phyloP scores from a whole-genome alignment of 2,888 invertebrate genomes.

The Sphecodes monilicornis region DNA sequence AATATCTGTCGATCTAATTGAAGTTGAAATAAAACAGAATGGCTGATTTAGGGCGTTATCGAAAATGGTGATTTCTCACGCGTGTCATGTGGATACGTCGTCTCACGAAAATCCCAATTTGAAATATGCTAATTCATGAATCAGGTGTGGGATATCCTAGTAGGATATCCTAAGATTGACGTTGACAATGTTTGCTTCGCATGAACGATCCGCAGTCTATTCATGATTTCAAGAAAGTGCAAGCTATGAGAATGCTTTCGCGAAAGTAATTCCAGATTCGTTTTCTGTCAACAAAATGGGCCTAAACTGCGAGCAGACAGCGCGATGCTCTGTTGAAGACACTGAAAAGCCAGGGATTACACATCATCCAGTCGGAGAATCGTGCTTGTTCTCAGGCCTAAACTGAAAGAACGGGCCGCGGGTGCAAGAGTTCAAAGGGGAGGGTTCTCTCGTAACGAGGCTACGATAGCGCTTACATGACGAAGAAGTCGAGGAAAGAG shows the following conservation, averaged over 20 bases:
- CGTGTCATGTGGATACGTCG: background rate
- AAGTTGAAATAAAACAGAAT: too few species aligned
- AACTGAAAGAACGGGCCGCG: constrained; percentile 32
- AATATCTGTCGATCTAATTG: background rate
- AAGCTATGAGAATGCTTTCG: too few species aligned
- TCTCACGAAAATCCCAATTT: too few species aligned
- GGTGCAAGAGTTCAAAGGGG: constrained; percentile 56
- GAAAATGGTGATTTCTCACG: background rate
- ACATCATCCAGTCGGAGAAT: constrained; percentile 60
- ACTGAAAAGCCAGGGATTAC: constrained; percentile 46
- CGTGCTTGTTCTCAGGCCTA: constrained; percentile 60
- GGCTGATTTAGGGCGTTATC: background rate
- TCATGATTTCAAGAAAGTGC: too few species aligned
- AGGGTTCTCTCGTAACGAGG: constrained; percentile 69
- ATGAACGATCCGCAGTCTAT: too few species aligned
- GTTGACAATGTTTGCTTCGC: too few species aligned
- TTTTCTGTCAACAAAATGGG: background rate
- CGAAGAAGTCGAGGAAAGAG: constrained; percentile 30
- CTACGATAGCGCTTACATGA: constrained; percentile 61
- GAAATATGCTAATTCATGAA: too few species aligned
- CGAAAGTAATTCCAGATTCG: background rate
- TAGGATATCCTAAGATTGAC: too few species aligned
- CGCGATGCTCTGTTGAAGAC: constrained; percentile 23
- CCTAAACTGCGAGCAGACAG: background rate
- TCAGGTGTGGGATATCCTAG: too few species aligned